Percentiles rank a stretch among this genome's conserved stretches.
Conservation (phyloP, 2,888 invertebrate genomes). For the Caenorhabditis sp. region DNA sequence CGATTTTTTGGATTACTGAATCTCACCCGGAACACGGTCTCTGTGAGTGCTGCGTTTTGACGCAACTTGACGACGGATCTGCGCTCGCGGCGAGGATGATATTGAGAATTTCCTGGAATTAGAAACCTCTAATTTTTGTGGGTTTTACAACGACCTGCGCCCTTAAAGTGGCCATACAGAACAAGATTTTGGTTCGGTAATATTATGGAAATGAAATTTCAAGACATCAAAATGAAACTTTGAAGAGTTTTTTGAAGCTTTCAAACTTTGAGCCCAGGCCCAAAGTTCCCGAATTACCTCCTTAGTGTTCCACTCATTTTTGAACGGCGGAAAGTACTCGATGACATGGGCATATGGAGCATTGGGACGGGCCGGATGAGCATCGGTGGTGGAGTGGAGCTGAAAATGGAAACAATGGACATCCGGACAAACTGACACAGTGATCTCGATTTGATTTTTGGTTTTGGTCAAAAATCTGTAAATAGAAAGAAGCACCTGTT, state of each 20-base stretch:
- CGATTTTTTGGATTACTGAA: conserved; percentile 1
- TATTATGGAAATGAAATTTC: too few relatives aligned
- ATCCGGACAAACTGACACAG: too few relatives aligned
- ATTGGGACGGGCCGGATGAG: conserved; percentile 3
- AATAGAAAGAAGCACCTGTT: too few relatives aligned
- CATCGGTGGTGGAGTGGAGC: conserved; percentile 36
- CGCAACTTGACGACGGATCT: conserved; percentile 42
- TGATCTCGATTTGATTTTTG: too few relatives aligned
- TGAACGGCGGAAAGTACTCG: conserved; percentile 39
- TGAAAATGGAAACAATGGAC: conserved; percentile 22
- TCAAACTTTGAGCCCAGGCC: too few relatives aligned
- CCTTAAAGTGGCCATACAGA: too few relatives aligned
- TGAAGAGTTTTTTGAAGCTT: too few relatives aligned
- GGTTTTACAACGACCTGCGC: too few relatives aligned
- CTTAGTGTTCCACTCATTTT: conserved; percentile 65
- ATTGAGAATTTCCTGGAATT: conserved; percentile 53
- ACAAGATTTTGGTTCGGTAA: neutral
- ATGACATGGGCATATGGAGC: conserved; percentile 6
- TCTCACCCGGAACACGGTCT: conserved; percentile 48
- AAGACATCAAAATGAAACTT: too few relatives aligned
- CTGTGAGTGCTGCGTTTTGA: conserved; percentile 19
- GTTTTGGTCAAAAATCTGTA: too few relatives aligned
- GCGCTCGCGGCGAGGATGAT: conserved; percentile 44
- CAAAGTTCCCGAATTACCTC: too few relatives aligned
- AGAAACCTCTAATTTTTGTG: too few relatives aligned